Evolutionary conservation across 1,140 invertebrate species (phyloP).

Genomic region (Reticulitermes speratus): DNA sequence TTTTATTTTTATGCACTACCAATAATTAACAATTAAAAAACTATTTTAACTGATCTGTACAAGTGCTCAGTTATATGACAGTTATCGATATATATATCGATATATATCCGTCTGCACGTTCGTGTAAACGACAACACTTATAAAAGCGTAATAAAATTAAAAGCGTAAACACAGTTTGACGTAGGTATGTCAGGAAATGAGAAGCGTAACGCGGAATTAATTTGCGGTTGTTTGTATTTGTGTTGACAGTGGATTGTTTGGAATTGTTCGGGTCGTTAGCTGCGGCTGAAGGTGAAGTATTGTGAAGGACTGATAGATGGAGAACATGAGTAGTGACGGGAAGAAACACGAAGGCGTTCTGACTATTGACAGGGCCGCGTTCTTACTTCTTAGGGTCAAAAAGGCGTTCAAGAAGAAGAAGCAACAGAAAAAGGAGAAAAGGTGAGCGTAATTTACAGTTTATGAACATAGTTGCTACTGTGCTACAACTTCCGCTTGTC

Average conservation of each 20-base stretch:
- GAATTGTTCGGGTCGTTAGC: neutral
- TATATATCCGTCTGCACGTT: no score
- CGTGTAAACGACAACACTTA: neutral
- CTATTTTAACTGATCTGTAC: neutral
- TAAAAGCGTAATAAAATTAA: neutral
- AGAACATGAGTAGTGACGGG: conserved; percentile 26
- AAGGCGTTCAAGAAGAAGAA: conserved; percentile 88
- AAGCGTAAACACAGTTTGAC: neutral
- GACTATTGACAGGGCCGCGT: conserved; percentile 82
- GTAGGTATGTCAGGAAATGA: neutral
- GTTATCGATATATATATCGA: neutral
- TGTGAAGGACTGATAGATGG: neutral
- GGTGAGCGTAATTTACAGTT: conserved; percentile 46
- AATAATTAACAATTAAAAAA: neutral
- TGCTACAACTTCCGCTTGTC: no score
- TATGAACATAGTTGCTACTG: no score
- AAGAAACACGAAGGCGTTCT: conserved; percentile 48
- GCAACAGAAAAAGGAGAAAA: conserved; percentile 78
- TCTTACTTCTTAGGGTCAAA: conserved; percentile 81
- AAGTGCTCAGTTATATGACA: neutral
- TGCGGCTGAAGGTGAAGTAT: neutral
- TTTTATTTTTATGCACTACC: neutral
- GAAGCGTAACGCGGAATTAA: neutral
- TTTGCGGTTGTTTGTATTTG: neutral
- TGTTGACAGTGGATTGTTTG: no score